These are phyloP conservation scores for Brienomyrus brachyistius DNA, from an alignment of 2,113 vertebrate species.

Conservation along the genomic window DNA sequence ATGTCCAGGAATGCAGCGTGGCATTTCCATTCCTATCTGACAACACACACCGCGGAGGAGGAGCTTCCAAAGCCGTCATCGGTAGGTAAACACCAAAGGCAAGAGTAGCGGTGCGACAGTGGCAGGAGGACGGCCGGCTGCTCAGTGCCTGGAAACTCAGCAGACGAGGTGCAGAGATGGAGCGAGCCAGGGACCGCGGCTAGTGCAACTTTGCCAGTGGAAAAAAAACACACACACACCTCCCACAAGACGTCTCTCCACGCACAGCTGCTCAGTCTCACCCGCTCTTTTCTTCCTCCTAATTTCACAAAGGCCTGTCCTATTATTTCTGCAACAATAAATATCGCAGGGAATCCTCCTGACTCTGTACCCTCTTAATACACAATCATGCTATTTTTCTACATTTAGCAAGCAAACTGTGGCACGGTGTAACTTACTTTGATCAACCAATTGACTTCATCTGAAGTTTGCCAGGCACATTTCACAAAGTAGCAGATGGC, in stretches of 20 bases:
- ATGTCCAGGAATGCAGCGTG: not conserved
- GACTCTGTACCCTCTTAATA: conserved; percentile 28
- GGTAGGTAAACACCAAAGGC: not conserved
- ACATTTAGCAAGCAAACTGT: not conserved
- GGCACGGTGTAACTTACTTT: not conserved
- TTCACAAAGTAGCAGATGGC: not conserved
- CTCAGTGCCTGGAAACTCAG: not conserved
- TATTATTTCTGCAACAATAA: conserved; percentile 35
- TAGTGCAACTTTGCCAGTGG: not conserved
- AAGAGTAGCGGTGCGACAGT: not conserved
- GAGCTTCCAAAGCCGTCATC: not conserved
- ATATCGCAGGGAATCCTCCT: conserved; percentile 35
- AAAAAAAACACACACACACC: not conserved
- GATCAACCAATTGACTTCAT: not conserved
- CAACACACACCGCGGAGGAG: not conserved
- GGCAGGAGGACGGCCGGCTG: not conserved
- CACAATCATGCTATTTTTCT: not conserved
- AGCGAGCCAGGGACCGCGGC: not conserved
- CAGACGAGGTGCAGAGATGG: not conserved
- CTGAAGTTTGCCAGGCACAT: not conserved
- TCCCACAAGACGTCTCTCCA: not conserved
- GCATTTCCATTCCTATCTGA: not conserved
- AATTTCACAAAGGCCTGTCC: not conserved
- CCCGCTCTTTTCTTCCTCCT: not conserved
- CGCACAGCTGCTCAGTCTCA: not conserved